These are phyloP conservation scores for Papilio elwesi DNA, from an alignment of 2,888 invertebrate species.

Conservation along the genomic window DNA sequence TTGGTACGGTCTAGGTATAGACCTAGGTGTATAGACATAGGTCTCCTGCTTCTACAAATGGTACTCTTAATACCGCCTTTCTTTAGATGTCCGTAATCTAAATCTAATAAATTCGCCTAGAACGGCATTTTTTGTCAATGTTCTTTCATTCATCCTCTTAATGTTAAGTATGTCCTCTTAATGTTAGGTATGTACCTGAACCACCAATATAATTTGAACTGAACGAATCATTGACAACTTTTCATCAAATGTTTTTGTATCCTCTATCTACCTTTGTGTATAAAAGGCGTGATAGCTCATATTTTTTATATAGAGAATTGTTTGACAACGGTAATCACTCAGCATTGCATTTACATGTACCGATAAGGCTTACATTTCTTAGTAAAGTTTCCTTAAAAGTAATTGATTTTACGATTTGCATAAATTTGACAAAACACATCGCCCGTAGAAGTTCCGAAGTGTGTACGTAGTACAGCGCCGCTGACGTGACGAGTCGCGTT, in stretches of 20 bases:
- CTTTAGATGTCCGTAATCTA: too few species aligned
- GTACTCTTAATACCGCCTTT: too few species aligned
- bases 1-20: too few species aligned
- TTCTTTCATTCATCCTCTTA: too few species aligned
- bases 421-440: constrained; percentile 9
- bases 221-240: too few species aligned
- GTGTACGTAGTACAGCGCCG: neutral
- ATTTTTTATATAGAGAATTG: too few species aligned
- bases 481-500: constrained; percentile 25
- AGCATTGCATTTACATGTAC: neutral
- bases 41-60: too few species aligned
- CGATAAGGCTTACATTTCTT: neutral
- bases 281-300: neutral
- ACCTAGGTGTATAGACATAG: too few species aligned
- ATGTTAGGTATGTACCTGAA: too few species aligned
- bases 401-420: constrained; percentile 8
- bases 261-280: neutral
- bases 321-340: neutral
- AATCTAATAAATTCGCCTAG: too few species aligned
- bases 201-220: neutral
- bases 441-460: constrained; percentile 1
- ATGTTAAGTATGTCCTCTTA: too few species aligned
- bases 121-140: too few species aligned
- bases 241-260: neutral
- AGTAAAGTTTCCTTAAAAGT: neutral